Percentiles rank a stretch among this genome's conserved stretches.
These are phyloP conservation scores for Drosophila histrio DNA, from an alignment of 2,888 invertebrate species.

Conservation along the genomic window DNA sequence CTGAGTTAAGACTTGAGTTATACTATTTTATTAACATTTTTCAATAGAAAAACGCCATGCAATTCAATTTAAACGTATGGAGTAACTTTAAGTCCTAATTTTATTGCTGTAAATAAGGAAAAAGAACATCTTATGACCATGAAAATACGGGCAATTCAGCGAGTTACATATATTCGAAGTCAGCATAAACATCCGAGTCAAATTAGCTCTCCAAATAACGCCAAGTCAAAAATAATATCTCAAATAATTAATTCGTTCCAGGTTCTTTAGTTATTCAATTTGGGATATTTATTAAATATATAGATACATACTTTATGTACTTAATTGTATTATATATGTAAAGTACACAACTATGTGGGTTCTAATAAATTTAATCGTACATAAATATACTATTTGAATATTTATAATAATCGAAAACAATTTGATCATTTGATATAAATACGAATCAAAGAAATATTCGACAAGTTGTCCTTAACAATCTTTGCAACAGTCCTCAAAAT, in stretches of 20 bases:
- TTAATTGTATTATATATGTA: conserved; percentile 23
- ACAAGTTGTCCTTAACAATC: conserved; percentile 44
- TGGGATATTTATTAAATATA: conserved; percentile 26
- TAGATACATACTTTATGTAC: conserved; percentile 18
- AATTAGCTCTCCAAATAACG: not conserved
- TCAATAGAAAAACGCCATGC: too few relatives aligned
- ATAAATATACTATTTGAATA: conserved; percentile 36
- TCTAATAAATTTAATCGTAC: conserved; percentile 18
- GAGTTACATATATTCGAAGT: not conserved
- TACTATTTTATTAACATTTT: too few relatives aligned
- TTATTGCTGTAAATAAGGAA: too few relatives aligned
- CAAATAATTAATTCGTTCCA: not conserved
- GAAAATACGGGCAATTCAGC: too few relatives aligned
- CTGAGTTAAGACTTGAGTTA: too few relatives aligned
- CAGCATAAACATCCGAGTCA: not conserved
- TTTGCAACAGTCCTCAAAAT: conserved; percentile 50
- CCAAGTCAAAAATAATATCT: not conserved
- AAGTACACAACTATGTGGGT: conserved; percentile 28
- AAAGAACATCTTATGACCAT: too few relatives aligned
- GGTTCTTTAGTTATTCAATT: not conserved
- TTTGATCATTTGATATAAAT: conserved; percentile 30
- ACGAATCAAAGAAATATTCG: conserved; percentile 36
- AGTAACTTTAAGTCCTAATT: too few relatives aligned
- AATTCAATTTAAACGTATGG: too few relatives aligned
- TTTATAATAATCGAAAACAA: conserved; percentile 21